Conservation (phyloP, 1,140 invertebrate genomes). For the Helicorthomorpha holstii region DNA sequence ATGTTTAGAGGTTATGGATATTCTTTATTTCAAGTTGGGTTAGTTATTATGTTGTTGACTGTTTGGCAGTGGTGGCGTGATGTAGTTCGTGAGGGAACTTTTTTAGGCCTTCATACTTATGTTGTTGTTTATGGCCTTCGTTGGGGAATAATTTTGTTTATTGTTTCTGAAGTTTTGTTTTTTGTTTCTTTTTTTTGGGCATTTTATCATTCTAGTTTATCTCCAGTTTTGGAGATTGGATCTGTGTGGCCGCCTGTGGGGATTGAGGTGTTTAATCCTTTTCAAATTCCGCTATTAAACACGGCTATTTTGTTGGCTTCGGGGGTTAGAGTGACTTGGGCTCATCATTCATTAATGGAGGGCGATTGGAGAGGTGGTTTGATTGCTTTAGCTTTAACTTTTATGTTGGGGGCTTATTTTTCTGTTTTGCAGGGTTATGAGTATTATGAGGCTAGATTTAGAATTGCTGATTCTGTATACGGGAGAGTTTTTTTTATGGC, state of each 20-base stretch:
- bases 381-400: slow-evolving; percentile 31
- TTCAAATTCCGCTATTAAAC: slow-evolving; percentile 41
- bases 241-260: slow-evolving; percentile 34
- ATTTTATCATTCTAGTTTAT: slow-evolving; percentile 42
- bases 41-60: slow-evolving; percentile 28
- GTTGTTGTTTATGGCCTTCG: slow-evolving; percentile 30
- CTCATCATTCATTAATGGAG: slow-evolving; percentile 36
- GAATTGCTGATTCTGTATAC: slow-evolving; percentile 40
- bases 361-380: slow-evolving; percentile 27
- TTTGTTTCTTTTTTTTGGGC: slow-evolving; percentile 42
- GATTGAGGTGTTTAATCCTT: slow-evolving; percentile 40
- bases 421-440: slow-evolving; percentile 24
- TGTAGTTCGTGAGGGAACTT: slow-evolving; percentile 25
- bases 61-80: slow-evolving; percentile 44
- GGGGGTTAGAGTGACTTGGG: slow-evolving; percentile 35
- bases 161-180: slow-evolving; percentile 42
- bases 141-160: slow-evolving; percentile 42
- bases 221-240: slow-evolving; percentile 40
- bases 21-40: slow-evolving; percentile 25
- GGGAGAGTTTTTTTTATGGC: slow-evolving; percentile 48
- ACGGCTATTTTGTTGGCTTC: slow-evolving; percentile 37
- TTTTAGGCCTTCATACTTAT: slow-evolving; percentile 26
- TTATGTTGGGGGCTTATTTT: slow-evolving; percentile 37
- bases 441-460: slow-evolving; percentile 30
- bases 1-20: not conserved